A percentile compares a stretch with the other conserved stretches of the same genome.
These are phyloP conservation scores for Protophormia terraenovae DNA, from an alignment of 2,888 invertebrate genomes.

Conservation along the genomic window DNA sequence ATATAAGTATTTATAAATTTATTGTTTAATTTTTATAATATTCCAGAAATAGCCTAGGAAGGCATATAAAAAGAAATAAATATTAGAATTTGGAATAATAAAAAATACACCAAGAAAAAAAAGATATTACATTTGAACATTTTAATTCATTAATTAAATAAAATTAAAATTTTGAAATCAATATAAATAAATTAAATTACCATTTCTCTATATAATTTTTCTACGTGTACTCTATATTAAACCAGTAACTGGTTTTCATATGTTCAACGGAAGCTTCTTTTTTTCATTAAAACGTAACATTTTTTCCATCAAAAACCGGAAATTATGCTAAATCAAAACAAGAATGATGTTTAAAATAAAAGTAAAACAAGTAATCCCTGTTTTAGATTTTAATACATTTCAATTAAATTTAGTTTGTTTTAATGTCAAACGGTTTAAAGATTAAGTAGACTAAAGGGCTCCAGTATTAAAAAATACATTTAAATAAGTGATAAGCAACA, in stretches of 20 bases:
- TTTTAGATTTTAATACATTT: neutral
- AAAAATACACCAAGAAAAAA: too few species aligned
- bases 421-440: neutral
- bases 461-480: neutral
- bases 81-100: too few species aligned
- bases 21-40: neutral
- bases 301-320: neutral
- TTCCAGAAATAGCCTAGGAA: neutral
- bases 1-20: neutral
- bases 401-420: neutral
- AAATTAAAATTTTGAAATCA: too few species aligned
- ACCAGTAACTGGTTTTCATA: slow-evolving; percentile 5
- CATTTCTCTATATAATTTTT: neutral
- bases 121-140: too few species aligned
- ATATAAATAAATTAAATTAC: neutral
- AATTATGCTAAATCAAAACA: neutral
- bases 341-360: neutral
- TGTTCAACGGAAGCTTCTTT: neutral
- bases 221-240: neutral
- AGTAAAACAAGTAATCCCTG: neutral
- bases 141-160: too few species aligned
- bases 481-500: neutral
- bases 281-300: neutral
- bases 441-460: neutral
- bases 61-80: neutral